These are phyloP conservation scores for Carcina quercana DNA, from an alignment of 2,888 invertebrate genomes.

Conservation along the genomic window DNA sequence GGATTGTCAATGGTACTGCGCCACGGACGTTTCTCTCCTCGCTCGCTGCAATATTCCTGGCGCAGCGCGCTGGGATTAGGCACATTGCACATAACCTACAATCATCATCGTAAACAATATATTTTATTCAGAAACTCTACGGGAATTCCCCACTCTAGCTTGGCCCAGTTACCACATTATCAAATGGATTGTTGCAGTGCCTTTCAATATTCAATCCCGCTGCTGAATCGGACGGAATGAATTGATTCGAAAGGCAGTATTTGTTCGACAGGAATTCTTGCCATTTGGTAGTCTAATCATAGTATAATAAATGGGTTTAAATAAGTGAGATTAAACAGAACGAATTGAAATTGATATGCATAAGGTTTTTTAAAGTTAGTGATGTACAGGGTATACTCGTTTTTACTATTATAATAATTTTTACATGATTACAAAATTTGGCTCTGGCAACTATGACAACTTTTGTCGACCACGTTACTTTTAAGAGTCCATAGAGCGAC, in stretches of 20 bases:
- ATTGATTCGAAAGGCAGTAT: slow-evolving; percentile 45
- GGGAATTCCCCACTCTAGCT: slow-evolving; percentile 11
- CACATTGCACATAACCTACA: slow-evolving; percentile 44
- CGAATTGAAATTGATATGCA: neutral
- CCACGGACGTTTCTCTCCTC: no score
- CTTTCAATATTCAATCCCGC: slow-evolving; percentile 53
- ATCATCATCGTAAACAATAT: slow-evolving; percentile 57
- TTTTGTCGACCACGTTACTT: no score
- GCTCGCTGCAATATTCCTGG: slow-evolving; percentile 9
- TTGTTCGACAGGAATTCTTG: slow-evolving; percentile 27
- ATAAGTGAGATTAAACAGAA: no score
- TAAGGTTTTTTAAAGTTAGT: no score
- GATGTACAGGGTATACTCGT: no score
- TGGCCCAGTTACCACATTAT: slow-evolving; percentile 30
- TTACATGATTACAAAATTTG: no score
- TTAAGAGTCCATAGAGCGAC: no score
- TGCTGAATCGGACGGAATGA: slow-evolving; percentile 57
- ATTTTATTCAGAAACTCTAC: slow-evolving; percentile 44
- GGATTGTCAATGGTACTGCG: no score
- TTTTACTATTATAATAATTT: no score
- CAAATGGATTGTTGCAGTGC: slow-evolving; percentile 43
- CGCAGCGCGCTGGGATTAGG: slow-evolving; percentile 59
- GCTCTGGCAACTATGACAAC: no score
- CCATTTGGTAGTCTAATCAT: no score
- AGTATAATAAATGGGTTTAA: no score